These are phyloP conservation scores for Octonoba sinensis DNA, from an alignment of 2,888 invertebrate species.

Conservation along the genomic window DNA sequence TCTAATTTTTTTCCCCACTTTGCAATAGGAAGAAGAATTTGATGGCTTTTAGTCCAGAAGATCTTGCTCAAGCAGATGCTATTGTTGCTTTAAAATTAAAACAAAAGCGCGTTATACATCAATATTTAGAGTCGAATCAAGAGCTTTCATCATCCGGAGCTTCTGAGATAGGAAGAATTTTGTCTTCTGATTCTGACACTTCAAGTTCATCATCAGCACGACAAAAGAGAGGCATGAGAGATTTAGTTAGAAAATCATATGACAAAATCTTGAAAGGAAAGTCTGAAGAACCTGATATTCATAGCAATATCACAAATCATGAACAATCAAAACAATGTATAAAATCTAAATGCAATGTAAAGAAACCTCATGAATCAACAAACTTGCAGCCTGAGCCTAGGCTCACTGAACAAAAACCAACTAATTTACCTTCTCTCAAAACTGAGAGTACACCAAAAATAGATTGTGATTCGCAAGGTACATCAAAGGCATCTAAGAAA, in stretches of 20 bases:
- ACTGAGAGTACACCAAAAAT: too few species aligned
- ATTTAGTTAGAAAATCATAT: slow-evolving; percentile 45
- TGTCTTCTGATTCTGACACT: slow-evolving; percentile 51
- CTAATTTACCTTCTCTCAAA: too few species aligned
- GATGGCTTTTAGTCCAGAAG: slow-evolving; percentile 54
- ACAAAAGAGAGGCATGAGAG: slow-evolving; percentile 50
- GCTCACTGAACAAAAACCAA: background rate
- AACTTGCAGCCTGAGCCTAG: slow-evolving; percentile 1
- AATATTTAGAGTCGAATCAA: slow-evolving; percentile 28
- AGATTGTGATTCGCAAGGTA: background rate
- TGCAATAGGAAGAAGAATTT: slow-evolving; percentile 59
- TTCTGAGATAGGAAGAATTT: slow-evolving; percentile 44
- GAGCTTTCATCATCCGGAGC: slow-evolving; percentile 34
- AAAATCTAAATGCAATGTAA: background rate
- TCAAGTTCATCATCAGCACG: slow-evolving; percentile 40
- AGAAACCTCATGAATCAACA: background rate
- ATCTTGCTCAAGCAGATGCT: slow-evolving; percentile 46
- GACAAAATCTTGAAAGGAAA: slow-evolving; percentile 59
- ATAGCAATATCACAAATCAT: slow-evolving; percentile 20
- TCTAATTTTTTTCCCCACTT: too few species aligned
- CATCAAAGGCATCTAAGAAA: slow-evolving; percentile 9
- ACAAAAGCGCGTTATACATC: slow-evolving; percentile 36
- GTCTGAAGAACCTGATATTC: slow-evolving; percentile 29
- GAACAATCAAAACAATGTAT: slow-evolving; percentile 14
- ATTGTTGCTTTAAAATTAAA: slow-evolving; percentile 31